Base-by-base conservation (phyloP, 2,797 vertebrate genomes). In the Poliocrania exsul region DNA sequence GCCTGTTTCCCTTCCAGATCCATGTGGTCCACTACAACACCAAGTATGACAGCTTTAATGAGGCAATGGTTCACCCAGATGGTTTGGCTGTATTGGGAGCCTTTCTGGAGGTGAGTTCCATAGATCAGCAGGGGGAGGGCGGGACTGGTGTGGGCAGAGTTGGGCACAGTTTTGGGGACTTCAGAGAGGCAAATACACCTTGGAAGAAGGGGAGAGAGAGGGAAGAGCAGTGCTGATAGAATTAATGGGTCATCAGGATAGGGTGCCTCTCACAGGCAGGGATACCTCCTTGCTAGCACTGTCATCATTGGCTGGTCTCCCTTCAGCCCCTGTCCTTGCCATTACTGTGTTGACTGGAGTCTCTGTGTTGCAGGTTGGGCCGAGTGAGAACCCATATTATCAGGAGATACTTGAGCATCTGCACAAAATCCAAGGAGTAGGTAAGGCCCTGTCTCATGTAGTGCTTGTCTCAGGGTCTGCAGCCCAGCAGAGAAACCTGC, bases 11-110 rank as follows among this genome's bases (percentile, higher is more conserved):
- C 19, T 93, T 95, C 24, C 95, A 99, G 98, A 97, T 99, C 83
- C 98, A 99, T 0, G 96, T 99, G 72, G 98, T 99, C 89, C 98
- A 98, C 88, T 98, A 98, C 96, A 98, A 98, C 93, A 97, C 98
- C 13, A 98, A 96, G 49, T 98, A 98, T 37, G 35, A 88, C 11
- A 94, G 46, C 83, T 13, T 98, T 8, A 18, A 57, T 1, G 97
- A 98, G 35, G 98, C 98, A 33, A 85, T 96, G 60, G 93, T 54
- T 42, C 93, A 97, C 25, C 88, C 97, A 0, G 98, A 98, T 40
- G 98, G 98, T 40, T 71, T 99, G 65, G 98, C 98, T 0, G 98
- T 99, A n/a, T 88, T 99, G 72, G 98, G 97, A 19, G 98, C 97
- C 29, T 98, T 99, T 80, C 97, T 99, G 71, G 97, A 98, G 97